Evolutionary conservation across 2,888 invertebrate genomes (phyloP), one percentile per base, ranked within the genome.

Genomic region (Ramazzottius varieornatus): DNA sequence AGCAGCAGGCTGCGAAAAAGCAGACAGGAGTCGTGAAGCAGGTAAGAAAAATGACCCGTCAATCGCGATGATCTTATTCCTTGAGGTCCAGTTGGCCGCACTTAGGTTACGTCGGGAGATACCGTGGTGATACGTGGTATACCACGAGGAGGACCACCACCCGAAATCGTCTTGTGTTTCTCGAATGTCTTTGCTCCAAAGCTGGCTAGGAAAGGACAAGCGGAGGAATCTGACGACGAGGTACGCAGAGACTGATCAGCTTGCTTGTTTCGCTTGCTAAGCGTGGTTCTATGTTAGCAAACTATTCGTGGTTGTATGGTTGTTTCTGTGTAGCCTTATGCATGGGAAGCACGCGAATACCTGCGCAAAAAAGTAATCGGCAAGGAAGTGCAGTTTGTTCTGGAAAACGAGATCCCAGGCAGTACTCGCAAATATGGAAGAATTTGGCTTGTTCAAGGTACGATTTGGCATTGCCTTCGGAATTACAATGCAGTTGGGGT

Each of bases 331-430:
- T 69, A 96, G 78, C 88, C 94, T 1, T 96, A 82, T 80, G 94
- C 93, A 0, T 98, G 94, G 93, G 94, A 96, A 74, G 88, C 94
- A 1, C 83, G 96, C 66, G 96, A 98, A 78, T 94, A 85, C 73
- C 79, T 98, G 64, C 82, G 96, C 46, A 88, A 89, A 73, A 89
- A 88, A 75, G 78, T 96, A 40, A 84, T 98, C 71, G 92, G 92
- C 1, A 86, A 88, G 75, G 86, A 88, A 71, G 88, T 98, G 0
- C 81, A 82, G 24, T 93, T 91, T 74, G 84, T 83, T 46, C 74
- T 79, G 64, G 92, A 93, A 67, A 79, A 79, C 73, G 88, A 86
- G 73, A 84, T 86, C 40, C 83, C 86, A 67, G 46, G 64, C 64
- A 67, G 86, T 72, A 84, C 77, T n/a, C 83, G 88, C 69, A 88